Base-by-base conservation (phyloP, 2,888 invertebrate species). In the Brachyptera putata region DNA sequence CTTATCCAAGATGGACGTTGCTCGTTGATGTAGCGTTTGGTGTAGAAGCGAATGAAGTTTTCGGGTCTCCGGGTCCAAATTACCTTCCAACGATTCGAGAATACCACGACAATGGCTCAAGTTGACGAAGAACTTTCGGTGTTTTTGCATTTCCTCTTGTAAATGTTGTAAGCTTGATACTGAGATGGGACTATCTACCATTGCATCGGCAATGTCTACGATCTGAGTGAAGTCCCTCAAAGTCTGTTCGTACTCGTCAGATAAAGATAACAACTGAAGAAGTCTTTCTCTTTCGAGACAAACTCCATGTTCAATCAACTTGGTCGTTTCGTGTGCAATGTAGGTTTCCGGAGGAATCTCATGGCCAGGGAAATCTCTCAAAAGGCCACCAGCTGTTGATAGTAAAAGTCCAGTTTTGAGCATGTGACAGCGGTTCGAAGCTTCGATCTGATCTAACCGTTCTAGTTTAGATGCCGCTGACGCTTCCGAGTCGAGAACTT, bases 91-190 rank as follows among this genome's bases (percentile, higher is more conserved):
- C 0, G 91, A 91, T 73, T 93, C 92, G 37, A 94, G 77, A 68
- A 93, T 90, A 11, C 88, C 89, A 67, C 90, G 81, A 69, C 93
- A 93, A 66, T 92, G 91, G 69, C 91, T 92, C 7, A 94, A 74
- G 67, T 91, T 92, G 0, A 91, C 89, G 70, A 93, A 93, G 78
- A 93, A 92, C 70, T 89, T 91, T 37, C 92, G 81, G 69, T 92
- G 91, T 70, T 90, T 92, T 69, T 91, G 91, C 76, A 93, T 89
- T 76, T 92, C 92, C 69, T 91, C 89, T 69, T 90, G 89, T n/a
- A 93, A 76, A 68, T 91, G 89, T 67, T 87, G 85, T 63, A 91
- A 76, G 66, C 85, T 85, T 36, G 81, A 83, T 1, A 91, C 89
- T 5, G 84, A 83, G 30, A 92, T 85, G 43, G 87, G 86, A 66